Evolutionary conservation across 2,888 invertebrate species (phyloP).

Genomic region (Petrolisthes manimaculis): DNA sequence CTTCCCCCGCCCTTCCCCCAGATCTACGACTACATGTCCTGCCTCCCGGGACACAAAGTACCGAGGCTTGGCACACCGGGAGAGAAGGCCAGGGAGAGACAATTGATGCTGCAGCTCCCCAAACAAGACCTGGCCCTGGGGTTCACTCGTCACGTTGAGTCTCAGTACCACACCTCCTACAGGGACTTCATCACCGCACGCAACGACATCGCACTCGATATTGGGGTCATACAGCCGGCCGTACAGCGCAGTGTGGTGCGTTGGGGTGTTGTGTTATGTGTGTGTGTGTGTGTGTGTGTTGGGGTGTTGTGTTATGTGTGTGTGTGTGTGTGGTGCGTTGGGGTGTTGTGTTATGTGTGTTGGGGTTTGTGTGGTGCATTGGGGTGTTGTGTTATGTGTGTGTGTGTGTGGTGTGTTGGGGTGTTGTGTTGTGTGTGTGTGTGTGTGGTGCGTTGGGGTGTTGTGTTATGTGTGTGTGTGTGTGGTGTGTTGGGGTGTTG

Average conservation of each 20-base stretch:
- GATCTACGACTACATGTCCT: conserved; percentile 93
- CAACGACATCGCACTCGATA: conserved; percentile 95
- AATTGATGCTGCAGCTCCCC: conserved; percentile 90
- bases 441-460: neutral
- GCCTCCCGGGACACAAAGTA: conserved; percentile 85
- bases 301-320: neutral
- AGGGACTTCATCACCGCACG: conserved; percentile 94
- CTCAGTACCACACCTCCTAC: conserved; percentile 83
- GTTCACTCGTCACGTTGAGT: conserved; percentile 86
- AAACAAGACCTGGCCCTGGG: conserved; percentile 92
- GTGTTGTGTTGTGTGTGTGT: neutral
- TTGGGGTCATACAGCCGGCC: conserved; percentile 77
- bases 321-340: neutral
- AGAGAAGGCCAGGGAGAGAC: conserved; percentile 83
- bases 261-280: too few relatives aligned
- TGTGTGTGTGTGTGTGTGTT: neutral
- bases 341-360: neutral
- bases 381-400: too few relatives aligned
- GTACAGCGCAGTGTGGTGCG: conserved; percentile 58
- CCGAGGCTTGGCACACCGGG: conserved; percentile 83
- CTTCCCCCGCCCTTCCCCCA: conserved; percentile 69
- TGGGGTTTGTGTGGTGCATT: neutral
- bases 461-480: neutral
- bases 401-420: neutral
- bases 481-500: conserved; percentile 1